Evolutionary conservation across 2,888 invertebrate genomes (phyloP), one percentile per base, ranked within the genome.

Genomic region (Ariolimax columbianus): DNA sequence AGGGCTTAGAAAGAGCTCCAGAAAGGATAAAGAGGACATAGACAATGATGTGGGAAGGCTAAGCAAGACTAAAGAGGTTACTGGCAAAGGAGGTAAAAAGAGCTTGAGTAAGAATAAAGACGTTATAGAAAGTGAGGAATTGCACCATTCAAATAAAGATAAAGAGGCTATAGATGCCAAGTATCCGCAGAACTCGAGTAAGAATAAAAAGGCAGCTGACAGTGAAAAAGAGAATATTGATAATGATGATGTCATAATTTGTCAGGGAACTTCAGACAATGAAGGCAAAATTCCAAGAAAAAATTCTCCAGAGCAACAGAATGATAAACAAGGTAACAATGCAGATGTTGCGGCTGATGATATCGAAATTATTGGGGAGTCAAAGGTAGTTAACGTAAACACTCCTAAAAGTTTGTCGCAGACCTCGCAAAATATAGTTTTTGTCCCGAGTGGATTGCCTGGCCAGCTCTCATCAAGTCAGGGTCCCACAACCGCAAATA

Each of bases 331-430:
- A 26, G 47, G 14, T 2, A 75, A 75, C 1, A 11, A 51, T 51
- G 30, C n/a, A 43, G 51, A 30, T n/a, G n/a, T 23, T 36, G 26
- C n/a, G 3, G 70, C 38, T 51, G 33, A 66, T 77, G 81, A 81
- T 30, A 55, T 77, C 23, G 77, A 81, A 40, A 81, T 81, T 47
- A 75, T 84, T 80, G 80, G 80, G 14, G 84, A 80, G 47, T 75
- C 84, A 1, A 83, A 77, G 11, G 51, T 70, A 7, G 59, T 70
- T 9, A 26, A 51, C 11, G 19, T 66, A 17, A 63, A 33, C n/a
- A 51, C 68, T 30, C 23, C 72, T 1, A 30, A 26, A 38, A 38
- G 33, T 66, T 7, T 30, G 17, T 51, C 30, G 9, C n/a, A 51
- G 26, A n/a, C 66, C n/a, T 36, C 84, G 17, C 84, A 79, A 43